Base-by-base conservation (phyloP, 1,140 invertebrate species). In the Formica exsecta region DNA sequence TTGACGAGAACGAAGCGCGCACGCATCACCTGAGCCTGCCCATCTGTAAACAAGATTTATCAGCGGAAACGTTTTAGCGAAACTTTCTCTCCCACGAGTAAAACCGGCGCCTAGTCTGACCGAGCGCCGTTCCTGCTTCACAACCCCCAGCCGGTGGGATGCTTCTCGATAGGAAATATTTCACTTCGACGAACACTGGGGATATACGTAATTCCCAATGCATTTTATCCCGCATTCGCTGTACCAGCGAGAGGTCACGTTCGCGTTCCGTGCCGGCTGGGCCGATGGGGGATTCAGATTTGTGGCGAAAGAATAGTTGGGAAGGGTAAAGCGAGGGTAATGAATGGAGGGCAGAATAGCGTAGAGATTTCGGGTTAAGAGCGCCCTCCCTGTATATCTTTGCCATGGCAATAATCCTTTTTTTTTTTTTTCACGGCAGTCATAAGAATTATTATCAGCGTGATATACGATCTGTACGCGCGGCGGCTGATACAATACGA, bases 31-130 rank as follows among this genome's bases (percentile, higher is more conserved):
- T 93, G 92, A 92, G 88, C 89, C 87, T 91, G 92, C 92, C 92
- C 91, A 93, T 93, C 92, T 91, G 92, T 92, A 93, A 93, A 93
- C 92, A 92, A 93, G 92, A 93, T 93, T 93, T 93, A 93, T 93
- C 86, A 87, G 86, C 87, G 86, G 91, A 91, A 93, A 92, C 93
- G 90, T 93, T 93, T 93, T 92, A 93, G 90, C 87, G 85, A 93
- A 93, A 93, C 88, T 93, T 93, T 90, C 68, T 74, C 74, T 93
- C 93, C 92, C 93, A 85, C 57, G 92, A 87, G 93, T 87, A 91
- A 92, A 91, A 84, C 91, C 83, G 61, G 65, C 85, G 68, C 73
- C 91, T 90, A 88, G 68, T 68, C 91, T 90, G 90, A 87, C 91
- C 90, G 87, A 87, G 74, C 74, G 87, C 77, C 73, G 71, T 66